Conservation (phyloP, 2,797 vertebrate species). For the Spea hammondii region DNA sequence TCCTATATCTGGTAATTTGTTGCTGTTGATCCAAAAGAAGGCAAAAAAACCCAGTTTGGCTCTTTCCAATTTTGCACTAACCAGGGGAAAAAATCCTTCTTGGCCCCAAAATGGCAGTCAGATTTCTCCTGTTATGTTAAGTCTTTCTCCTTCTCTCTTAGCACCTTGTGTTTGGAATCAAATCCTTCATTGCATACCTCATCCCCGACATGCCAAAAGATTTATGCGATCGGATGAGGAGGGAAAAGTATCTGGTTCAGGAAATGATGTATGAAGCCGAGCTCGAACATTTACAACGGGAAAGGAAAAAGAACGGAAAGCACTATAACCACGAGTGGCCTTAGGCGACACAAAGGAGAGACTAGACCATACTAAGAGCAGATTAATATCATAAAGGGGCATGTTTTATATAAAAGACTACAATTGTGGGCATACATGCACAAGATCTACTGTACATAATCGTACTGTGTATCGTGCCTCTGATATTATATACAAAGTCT, state of each 20-base stretch:
- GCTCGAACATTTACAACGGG: conserved; percentile 92
- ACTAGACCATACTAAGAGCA: conserved; percentile 30
- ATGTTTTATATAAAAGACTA: neutral
- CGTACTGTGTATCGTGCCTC: neutral
- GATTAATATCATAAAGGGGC: neutral
- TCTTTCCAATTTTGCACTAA: too few species aligned
- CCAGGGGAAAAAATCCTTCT: too few species aligned
- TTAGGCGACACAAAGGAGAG: conserved; percentile 68
- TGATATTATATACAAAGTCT: too few species aligned
- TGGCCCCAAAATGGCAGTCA: too few species aligned
- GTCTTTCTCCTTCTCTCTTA: conserved; percentile 62
- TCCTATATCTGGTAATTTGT: too few species aligned
- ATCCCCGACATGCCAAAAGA: conserved; percentile 98
- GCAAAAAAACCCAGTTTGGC: too few species aligned
- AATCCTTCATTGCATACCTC: conserved; percentile 98
- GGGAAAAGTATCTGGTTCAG: conserved; percentile 97
- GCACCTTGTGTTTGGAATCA: conserved; percentile 98
- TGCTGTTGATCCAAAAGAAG: too few species aligned
- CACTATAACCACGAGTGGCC: conserved; percentile 98
- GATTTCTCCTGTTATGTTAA: too few species aligned
- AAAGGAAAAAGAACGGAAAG: conserved; percentile 90
- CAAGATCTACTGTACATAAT: conserved; percentile 5
- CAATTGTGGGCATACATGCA: neutral
- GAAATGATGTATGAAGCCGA: conserved; percentile 99
- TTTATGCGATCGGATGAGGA: conserved; percentile 91